Conservation (phyloP, 2,888 invertebrate genomes). For the Drosophila austrosaltans region DNA sequence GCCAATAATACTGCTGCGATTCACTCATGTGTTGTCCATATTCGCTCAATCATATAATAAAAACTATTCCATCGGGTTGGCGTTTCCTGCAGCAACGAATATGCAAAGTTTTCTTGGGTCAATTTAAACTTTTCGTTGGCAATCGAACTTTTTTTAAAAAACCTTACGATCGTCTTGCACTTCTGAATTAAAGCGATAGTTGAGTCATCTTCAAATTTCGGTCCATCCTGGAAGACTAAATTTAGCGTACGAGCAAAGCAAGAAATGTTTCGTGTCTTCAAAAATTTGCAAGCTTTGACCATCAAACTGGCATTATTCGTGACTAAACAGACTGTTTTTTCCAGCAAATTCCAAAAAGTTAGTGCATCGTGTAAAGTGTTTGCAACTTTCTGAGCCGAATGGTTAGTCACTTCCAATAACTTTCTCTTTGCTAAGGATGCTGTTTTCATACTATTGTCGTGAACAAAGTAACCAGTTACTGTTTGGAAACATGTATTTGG, state of each 20-base stretch:
- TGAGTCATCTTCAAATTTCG: neutral
- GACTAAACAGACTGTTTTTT: neutral
- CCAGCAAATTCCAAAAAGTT: neutral
- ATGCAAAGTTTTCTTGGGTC: constrained; percentile 19
- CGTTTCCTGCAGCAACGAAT: constrained; percentile 19
- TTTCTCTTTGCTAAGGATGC: no score
- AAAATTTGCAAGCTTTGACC: constrained; percentile 7
- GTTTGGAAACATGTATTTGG: no score
- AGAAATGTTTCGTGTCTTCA: neutral
- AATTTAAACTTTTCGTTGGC: constrained; percentile 22
- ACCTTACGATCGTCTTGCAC: constrained; percentile 9
- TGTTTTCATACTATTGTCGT: no score
- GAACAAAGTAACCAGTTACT: no score
- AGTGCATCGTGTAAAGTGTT: neutral
- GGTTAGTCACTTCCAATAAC: no score
- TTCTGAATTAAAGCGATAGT: neutral
- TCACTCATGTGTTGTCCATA: neutral
- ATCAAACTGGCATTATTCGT: constrained; percentile 1
- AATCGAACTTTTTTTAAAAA: constrained; percentile 26
- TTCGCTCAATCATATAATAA: constrained; percentile 15
- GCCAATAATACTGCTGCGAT: no score
- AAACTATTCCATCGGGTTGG: constrained; percentile 16
- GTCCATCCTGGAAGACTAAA: neutral
- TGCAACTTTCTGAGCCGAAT: neutral
- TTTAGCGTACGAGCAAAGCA: constrained; percentile 11